These are phyloP conservation scores for Halocynthia aurantium DNA, from an alignment of 23 tunicate species.

Conservation along the genomic window DNA sequence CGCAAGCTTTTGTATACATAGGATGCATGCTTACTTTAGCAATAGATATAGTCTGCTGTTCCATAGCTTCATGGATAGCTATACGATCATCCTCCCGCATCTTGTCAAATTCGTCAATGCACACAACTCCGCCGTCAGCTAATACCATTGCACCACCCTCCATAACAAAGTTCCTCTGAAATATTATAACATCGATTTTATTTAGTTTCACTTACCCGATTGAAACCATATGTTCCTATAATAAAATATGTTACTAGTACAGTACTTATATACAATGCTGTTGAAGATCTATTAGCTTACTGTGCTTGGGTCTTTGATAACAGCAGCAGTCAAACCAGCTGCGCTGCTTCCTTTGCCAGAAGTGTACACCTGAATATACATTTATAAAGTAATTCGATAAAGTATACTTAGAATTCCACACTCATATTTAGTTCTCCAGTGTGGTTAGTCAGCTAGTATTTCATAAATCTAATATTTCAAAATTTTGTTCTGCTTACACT, in stretches of 20 bases:
- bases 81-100: conserved; percentile 98
- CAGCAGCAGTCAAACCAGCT: conserved; percentile 99
- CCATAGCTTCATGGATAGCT: conserved; percentile 99
- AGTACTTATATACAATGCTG: background rate
- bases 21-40: conserved; percentile 46
- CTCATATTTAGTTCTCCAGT: no score
- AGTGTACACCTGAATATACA: conserved; percentile 57
- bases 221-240: background rate
- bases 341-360: conserved; percentile 99
- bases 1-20: background rate
- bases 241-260: background rate
- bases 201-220: background rate
- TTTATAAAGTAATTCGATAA: no score
- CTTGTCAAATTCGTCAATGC: conserved; percentile 99
- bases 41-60: conserved; percentile 98
- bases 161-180: conserved; percentile 68
- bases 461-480: no score
- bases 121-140: conserved; percentile 99
- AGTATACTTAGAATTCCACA: no score
- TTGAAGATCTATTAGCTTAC: background rate
- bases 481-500: conserved; percentile 15
- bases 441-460: no score
- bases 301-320: conserved; percentile 77
- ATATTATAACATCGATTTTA: background rate
- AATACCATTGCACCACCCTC: conserved; percentile 99